Evolutionary conservation across 2,888 invertebrate genomes (phyloP).

Genomic region (Antitype chi): DNA sequence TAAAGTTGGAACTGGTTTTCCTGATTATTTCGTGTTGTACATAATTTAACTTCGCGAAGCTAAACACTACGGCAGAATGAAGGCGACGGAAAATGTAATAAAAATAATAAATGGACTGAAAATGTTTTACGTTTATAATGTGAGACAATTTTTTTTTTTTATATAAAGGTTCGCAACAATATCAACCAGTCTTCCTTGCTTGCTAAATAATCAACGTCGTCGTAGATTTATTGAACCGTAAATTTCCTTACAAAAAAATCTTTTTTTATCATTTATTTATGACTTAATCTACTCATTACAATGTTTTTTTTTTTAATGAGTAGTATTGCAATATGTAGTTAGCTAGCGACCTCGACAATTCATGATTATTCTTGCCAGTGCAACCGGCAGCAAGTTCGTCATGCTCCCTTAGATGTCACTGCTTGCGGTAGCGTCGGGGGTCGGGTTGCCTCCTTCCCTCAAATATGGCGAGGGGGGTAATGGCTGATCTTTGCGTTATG

Average conservation of each 20-base stretch:
- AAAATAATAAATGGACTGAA: slow-evolving; percentile 13
- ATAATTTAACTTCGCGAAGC: slow-evolving; percentile 22
- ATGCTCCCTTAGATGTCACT: no score
- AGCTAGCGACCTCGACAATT: no score
- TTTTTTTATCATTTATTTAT: no score
- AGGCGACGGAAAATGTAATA: slow-evolving; percentile 6
- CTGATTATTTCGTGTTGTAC: slow-evolving; percentile 28
- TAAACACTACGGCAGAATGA: not conserved
- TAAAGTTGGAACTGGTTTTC: slow-evolving; percentile 29
- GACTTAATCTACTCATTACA: no score
- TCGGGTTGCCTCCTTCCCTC: no score
- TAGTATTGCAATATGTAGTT: no score
- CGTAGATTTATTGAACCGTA: not conserved
- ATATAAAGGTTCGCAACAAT: not conserved
- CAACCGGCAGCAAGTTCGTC: no score
- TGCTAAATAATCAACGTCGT: not conserved
- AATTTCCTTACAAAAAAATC: not conserved
- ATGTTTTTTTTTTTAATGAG: no score
- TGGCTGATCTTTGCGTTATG: no score
- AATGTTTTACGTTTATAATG: not conserved
- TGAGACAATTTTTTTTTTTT: not conserved
- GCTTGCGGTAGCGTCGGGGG: no score
- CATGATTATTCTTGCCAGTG: no score
- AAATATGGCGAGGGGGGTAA: no score
- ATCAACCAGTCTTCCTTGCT: not conserved